Evolutionary conservation across 2,888 invertebrate genomes (phyloP), one percentile per base, ranked within the genome.

Genomic region (Oligia fasciuncula): DNA sequence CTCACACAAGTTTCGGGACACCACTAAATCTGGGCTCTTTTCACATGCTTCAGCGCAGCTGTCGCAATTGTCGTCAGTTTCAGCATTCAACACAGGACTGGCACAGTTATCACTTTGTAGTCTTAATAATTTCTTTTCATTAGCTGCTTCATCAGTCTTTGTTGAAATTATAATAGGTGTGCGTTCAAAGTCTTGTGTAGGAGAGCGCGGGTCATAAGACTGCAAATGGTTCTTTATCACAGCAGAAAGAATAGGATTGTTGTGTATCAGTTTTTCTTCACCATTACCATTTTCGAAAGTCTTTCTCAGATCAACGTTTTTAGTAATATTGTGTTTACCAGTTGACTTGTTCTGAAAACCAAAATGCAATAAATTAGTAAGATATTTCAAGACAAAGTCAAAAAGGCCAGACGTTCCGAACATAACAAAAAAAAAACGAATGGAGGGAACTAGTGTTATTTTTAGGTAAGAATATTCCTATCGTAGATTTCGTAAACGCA

Each of bases 141-240:
- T 86, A 43, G 85, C 75, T 2, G 85, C 17, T 81, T 93, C 92
- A 71, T 93, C 92, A 80, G 90, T 85, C 84, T 94, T 92, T 67
- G 92, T 85, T 29, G 93, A 67, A 89, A 97, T 92, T 66, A 96
- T 91, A 77, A 97, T 97, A 35, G 97, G 97, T n/a, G 97, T 97
- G 76, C 97, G 94, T 80, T 97, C 96, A 93, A 97, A 97, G 79
- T 97, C 97, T 79, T 96, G 95, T 69, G 97, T 96, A 46, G 97
- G 97, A 3, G 97, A 97, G 62, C 97, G 95, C 54, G 97, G 97
- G 90, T 97, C 97, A 89, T 96, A 97, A 17, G 95, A 96, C 79
- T 96, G 96, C 69, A 97, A 92, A 86, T 97, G 96, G 84, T 95
- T 96, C 84, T 95, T 96, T 82, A 97, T 96, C 69, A 97, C 95